These are phyloP conservation scores for Neolamprologus variostigma DNA, from an alignment of 2,113 vertebrate species.

Conservation along the genomic window DNA sequence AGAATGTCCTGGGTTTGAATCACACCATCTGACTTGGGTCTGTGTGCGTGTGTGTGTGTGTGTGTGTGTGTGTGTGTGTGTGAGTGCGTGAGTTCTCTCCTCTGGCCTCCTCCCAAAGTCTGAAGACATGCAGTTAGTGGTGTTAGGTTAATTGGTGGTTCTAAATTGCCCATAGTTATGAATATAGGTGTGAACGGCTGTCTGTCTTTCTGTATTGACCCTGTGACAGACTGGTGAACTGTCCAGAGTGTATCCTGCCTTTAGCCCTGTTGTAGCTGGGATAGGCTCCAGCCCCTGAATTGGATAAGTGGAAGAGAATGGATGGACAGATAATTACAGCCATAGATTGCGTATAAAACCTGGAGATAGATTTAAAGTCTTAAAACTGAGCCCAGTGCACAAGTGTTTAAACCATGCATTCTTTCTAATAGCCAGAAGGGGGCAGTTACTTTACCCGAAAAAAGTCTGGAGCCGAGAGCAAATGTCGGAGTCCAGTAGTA, in stretches of 20 bases:
- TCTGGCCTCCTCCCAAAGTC: neutral
- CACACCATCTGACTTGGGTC: fast-evolving
- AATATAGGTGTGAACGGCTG: neutral
- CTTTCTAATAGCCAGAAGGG: neutral
- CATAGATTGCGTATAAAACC: neutral
- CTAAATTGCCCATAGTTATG: neutral
- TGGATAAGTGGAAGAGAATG: neutral
- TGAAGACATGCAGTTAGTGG: neutral
- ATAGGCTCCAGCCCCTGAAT: neutral
- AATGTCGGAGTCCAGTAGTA: fast-evolving
- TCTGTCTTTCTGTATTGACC: neutral
- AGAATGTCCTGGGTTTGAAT: neutral
- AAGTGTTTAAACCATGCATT: neutral
- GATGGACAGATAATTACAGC: neutral
- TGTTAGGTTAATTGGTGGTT: neutral
- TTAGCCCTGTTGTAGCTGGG: neutral
- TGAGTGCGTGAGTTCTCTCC: neutral
- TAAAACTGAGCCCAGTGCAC: neutral
- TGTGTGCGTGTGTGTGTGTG: no score
- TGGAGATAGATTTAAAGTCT: neutral
- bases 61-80: fast-evolving
- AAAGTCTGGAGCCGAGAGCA: neutral
- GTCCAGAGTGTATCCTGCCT: neutral
- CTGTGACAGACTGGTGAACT: neutral
- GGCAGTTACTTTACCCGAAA: neutral